phyloP scores from a whole-genome alignment of 1,140 invertebrate genomes.

The Acromyrmex charruanus region DNA sequence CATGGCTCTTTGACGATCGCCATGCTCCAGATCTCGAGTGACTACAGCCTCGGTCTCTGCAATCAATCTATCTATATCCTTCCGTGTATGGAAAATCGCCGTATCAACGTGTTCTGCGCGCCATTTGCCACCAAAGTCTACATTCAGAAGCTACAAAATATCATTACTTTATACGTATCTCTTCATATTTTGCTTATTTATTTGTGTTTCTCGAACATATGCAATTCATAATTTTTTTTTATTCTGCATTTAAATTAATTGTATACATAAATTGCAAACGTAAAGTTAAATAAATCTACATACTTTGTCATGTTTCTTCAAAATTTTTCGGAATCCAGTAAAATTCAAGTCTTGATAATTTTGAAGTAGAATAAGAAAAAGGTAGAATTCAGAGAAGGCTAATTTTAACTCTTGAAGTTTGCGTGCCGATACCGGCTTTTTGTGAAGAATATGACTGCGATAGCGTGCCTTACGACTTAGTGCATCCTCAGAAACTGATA shows the following conservation, averaged over 20 bases:
- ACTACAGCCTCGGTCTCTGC: slow-evolving; percentile 93
- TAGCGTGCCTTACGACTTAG: slow-evolving; percentile 85
- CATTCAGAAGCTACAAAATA: slow-evolving; percentile 86
- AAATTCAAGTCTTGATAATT: slow-evolving; percentile 95
- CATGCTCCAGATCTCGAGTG: slow-evolving; percentile 94
- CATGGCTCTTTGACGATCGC: slow-evolving; percentile 95
- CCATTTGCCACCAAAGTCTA: slow-evolving; percentile 90
- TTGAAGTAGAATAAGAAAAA: slow-evolving; percentile 93
- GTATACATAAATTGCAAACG: neutral
- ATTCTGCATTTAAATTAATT: neutral
- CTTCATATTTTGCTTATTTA: neutral
- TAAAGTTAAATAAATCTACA: slow-evolving; percentile 14
- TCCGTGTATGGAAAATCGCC: slow-evolving; percentile 94
- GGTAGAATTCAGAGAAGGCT: slow-evolving; percentile 97
- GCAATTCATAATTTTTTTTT: neutral
- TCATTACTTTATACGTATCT: neutral
- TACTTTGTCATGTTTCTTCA: slow-evolving; percentile 98
- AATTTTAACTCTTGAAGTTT: slow-evolving; percentile 95
- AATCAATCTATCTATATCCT: slow-evolving; percentile 95
- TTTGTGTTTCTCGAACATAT: neutral
- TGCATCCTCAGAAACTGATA: slow-evolving; percentile 83
- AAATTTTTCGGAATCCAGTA: slow-evolving; percentile 96
- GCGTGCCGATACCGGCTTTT: slow-evolving; percentile 87
- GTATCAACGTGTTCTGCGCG: slow-evolving; percentile 92
- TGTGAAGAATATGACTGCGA: slow-evolving; percentile 85